Evolutionary conservation across 2,113 vertebrate genomes (phyloP).

Genomic region (Caloenas nicobarica): DNA sequence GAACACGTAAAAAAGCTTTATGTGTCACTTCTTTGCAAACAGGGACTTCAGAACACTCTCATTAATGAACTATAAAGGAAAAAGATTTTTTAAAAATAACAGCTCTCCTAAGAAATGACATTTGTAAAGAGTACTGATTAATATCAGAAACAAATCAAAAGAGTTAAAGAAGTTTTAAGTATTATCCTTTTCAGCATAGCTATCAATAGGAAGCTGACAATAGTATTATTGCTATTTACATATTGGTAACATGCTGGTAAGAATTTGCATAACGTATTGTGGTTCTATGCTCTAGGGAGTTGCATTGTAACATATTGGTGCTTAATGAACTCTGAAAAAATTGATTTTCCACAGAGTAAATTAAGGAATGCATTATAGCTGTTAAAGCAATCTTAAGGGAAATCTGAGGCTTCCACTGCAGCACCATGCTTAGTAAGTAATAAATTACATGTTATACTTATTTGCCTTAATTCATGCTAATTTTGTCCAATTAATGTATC

Average conservation of each 20-base stretch:
- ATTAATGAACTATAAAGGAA: not conserved
- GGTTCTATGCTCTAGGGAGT: constrained; percentile 91
- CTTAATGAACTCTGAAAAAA: constrained; percentile 99
- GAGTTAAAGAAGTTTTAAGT: constrained; percentile 61
- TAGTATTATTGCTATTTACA: constrained; percentile 96
- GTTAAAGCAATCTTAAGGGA: constrained; percentile 99
- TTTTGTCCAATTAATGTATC: constrained; percentile 99
- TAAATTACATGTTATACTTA: constrained; percentile 99
- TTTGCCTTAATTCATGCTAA: constrained; percentile 99
- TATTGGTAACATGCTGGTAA: constrained; percentile 87
- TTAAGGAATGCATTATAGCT: constrained; percentile 99
- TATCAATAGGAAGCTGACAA: constrained; percentile 87
- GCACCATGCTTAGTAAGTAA: constrained; percentile 99
- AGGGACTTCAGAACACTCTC: constrained; percentile 13
- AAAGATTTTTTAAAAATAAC: not conserved
- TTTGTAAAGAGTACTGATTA: not conserved
- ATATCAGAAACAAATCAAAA: constrained; percentile 29
- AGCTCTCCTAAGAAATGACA: constrained; percentile 16
- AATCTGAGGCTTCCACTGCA: constrained; percentile 95
- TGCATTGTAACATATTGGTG: constrained; percentile 99
- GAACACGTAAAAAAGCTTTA: constrained; percentile 3
- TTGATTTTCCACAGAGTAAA: constrained; percentile 99
- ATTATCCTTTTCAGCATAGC: constrained; percentile 77
- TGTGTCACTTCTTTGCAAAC: constrained; percentile 10
- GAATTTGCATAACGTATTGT: constrained; percentile 99